Percentiles rank a stretch among this genome's conserved stretches.
Conservation (phyloP, 2,113 vertebrate genomes). For the Hiodon alosoides region DNA sequence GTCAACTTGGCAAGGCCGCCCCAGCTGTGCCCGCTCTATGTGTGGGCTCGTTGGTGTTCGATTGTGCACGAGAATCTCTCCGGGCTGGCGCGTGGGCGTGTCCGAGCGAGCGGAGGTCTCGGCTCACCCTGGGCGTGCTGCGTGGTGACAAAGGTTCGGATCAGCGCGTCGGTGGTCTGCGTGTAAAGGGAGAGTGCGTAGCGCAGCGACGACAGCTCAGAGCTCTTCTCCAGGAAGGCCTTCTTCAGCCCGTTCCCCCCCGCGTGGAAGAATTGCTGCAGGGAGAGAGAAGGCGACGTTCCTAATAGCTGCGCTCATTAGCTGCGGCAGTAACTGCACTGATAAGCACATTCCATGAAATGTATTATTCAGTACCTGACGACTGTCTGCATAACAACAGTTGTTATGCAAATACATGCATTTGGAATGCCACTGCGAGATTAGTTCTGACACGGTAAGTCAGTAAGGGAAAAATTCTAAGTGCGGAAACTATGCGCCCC, state of each 20-base stretch:
- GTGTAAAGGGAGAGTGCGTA: conserved; percentile 93
- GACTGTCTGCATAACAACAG: no score
- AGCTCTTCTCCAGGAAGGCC: conserved; percentile 87
- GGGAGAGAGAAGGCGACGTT: conserved; percentile 29
- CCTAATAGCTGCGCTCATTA: neutral
- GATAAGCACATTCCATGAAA: no score
- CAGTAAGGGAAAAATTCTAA: neutral
- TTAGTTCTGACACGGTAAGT: neutral
- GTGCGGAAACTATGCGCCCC: neutral
- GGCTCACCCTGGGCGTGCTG: conserved; percentile 86
- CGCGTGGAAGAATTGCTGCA: conserved; percentile 93
- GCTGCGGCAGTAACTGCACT: neutral
- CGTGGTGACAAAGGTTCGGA: conserved; percentile 89
- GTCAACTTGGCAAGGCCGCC: no score
- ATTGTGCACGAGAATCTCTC: neutral
- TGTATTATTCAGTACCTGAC: no score
- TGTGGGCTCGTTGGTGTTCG: neutral
- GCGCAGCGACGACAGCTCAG: conserved; percentile 82
- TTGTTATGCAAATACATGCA: no score
- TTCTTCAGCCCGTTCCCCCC: conserved; percentile 95
- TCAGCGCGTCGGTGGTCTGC: conserved; percentile 89
- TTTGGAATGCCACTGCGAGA: neutral
- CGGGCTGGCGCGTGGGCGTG: neutral
- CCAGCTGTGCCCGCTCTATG: neutral
- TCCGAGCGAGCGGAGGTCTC: neutral